Evolutionary conservation across 2,797 vertebrate genomes (phyloP).

Genomic region (Chelonia mydas): DNA sequence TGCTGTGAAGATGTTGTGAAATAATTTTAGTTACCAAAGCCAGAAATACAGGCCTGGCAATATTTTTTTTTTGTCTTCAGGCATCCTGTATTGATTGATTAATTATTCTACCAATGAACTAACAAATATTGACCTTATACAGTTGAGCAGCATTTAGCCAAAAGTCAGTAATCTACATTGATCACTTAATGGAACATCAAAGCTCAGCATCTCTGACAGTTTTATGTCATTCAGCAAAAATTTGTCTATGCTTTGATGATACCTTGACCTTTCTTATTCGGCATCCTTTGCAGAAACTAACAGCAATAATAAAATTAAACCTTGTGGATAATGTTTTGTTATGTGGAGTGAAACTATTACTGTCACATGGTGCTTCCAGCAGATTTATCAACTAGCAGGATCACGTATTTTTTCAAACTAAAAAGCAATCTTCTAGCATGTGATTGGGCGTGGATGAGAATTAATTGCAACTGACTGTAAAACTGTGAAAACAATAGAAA

Average conservation of each 20-base stretch:
- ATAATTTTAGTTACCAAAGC: constrained; percentile 77
- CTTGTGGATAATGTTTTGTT: constrained; percentile 64
- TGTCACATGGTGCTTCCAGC: background rate
- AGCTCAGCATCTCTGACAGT: constrained; percentile 88
- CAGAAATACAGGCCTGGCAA: constrained; percentile 73
- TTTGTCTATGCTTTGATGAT: constrained; percentile 88
- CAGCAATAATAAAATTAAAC: constrained; percentile 79
- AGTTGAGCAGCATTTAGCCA: constrained; percentile 89
- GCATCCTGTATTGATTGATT: constrained; percentile 95
- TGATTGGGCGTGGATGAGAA: rapidly evolving
- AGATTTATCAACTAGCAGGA: background rate
- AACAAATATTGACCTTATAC: constrained; percentile 96
- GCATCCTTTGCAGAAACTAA: constrained; percentile 82
- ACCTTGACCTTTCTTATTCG: constrained; percentile 88
- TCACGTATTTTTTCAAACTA: background rate
- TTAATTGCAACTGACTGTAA: background rate
- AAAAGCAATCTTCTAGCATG: background rate
- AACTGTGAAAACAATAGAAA: background rate
- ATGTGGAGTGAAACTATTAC: constrained; percentile 52
- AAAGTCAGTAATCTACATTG: constrained; percentile 91
- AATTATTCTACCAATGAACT: constrained; percentile 98
- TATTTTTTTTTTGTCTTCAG: constrained; percentile 80
- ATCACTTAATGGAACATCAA: constrained; percentile 99
- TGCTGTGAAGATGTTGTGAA: constrained; percentile 65
- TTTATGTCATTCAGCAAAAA: constrained; percentile 89